These are phyloP conservation scores for Epinephelus cyanopodus DNA, from an alignment of 2,113 vertebrate species.

Conservation along the genomic window DNA sequence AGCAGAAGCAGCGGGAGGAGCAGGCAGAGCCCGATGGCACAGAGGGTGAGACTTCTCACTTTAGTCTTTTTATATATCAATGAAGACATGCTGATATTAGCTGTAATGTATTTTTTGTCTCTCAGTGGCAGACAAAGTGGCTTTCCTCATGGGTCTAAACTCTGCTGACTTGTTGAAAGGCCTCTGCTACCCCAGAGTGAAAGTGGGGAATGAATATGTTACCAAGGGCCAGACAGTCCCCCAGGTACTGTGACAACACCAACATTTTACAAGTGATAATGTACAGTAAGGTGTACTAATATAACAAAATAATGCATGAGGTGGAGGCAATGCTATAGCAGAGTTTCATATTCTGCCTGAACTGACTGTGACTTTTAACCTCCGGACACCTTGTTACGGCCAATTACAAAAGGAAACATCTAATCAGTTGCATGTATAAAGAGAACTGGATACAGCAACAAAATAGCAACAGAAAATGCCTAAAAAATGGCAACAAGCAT, in stretches of 20 bases:
- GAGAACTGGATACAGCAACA: too few species aligned
- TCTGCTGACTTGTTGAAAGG: slow-evolving; percentile 77
- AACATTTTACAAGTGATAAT: neutral
- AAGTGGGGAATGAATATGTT: slow-evolving; percentile 78
- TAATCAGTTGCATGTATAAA: too few species aligned
- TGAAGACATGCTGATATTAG: neutral
- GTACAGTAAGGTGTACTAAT: neutral
- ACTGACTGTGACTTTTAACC: too few species aligned
- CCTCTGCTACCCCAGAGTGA: slow-evolving; percentile 80
- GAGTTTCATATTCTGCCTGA: neutral
- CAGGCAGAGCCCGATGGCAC: slow-evolving; percentile 79
- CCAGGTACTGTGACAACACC: slow-evolving; percentile 58
- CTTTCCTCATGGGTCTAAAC: slow-evolving; percentile 77
- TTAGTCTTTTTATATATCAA: neutral
- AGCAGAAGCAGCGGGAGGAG: slow-evolving; percentile 75
- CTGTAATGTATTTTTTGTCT: neutral
- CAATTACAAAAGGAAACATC: too few species aligned
- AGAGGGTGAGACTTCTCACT: slow-evolving; percentile 58
- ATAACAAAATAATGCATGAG: neutral
- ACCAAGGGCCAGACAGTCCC: slow-evolving; percentile 79
- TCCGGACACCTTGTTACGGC: too few species aligned
- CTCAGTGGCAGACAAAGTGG: slow-evolving; percentile 79
- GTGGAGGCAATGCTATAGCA: neutral
- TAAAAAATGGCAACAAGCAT: too few species aligned
- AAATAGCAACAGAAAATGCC: too few species aligned